A percentile compares a stretch with the other conserved stretches of the same genome.
Evolutionary conservation across 2,797 vertebrate species (phyloP).

Genomic region (Schizopygopsis malacanthus): DNA sequence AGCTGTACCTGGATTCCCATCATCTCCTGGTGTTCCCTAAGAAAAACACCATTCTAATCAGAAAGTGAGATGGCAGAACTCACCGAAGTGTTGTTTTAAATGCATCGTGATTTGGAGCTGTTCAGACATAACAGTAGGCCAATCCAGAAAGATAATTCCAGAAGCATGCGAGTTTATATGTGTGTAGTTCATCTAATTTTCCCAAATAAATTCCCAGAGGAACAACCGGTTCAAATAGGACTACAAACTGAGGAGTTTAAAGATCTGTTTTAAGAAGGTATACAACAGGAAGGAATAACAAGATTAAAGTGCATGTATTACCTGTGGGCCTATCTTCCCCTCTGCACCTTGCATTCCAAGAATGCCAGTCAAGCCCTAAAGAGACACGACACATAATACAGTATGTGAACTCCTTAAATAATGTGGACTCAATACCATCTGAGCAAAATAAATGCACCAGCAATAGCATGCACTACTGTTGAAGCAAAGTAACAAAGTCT

Average conservation of each 20-base stretch:
- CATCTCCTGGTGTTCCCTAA: conserved; percentile 92
- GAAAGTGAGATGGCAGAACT: not conserved
- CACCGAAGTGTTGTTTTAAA: not conserved
- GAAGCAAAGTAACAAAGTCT: no score
- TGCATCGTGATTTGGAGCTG: not conserved
- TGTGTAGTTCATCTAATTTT: not conserved
- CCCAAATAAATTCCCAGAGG: not conserved
- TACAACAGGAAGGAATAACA: not conserved
- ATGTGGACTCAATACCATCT: not conserved
- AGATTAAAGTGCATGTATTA: conserved; percentile 63
- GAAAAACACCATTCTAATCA: not conserved
- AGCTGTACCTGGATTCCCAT: conserved; percentile 89
- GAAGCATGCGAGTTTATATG: not conserved
- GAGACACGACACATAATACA: conserved; percentile 38
- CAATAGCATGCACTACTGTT: not conserved
- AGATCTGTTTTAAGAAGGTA: not conserved
- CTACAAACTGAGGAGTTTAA: not conserved
- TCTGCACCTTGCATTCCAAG: conserved; percentile 91
- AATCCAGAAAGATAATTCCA: not conserved
- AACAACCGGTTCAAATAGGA: not conserved
- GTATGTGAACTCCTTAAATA: not conserved
- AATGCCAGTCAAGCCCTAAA: conserved; percentile 91
- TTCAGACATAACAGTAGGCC: not conserved
- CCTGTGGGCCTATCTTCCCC: conserved; percentile 93
- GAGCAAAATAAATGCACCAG: not conserved